Percentiles rank a stretch among this genome's conserved stretches.
phyloP scores from a whole-genome alignment of 2,888 invertebrate species.

The Euphydryas editha region DNA sequence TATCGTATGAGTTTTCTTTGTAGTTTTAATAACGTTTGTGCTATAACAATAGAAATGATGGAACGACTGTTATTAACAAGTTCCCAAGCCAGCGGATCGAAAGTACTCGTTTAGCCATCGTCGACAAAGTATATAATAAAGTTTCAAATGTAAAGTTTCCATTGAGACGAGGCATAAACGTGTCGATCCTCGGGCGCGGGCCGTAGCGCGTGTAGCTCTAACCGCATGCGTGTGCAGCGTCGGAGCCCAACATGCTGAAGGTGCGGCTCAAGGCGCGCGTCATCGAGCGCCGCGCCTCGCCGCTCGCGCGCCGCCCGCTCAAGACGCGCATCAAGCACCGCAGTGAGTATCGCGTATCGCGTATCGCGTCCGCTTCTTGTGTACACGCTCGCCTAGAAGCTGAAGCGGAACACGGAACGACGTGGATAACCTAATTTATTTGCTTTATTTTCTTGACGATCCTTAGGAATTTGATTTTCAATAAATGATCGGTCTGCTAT shows the following conservation, averaged over 20 bases:
- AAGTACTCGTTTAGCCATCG: background rate
- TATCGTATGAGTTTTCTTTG: conserved; percentile 4
- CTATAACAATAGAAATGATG: background rate
- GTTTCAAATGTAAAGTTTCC: background rate
- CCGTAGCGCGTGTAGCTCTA: conserved; percentile 39
- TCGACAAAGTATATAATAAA: background rate
- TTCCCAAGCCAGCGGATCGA: background rate
- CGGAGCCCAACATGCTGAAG: conserved; percentile 98
- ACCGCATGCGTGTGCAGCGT: conserved; percentile 86
- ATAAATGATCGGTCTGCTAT: background rate
- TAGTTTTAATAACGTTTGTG: background rate
- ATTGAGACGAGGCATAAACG: background rate
- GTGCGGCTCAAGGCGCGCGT: conserved; percentile 97
- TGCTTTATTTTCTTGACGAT: too few relatives aligned
- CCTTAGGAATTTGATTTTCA: background rate
- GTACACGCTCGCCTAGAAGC: too few relatives aligned
- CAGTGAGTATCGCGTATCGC: conserved; percentile 65
- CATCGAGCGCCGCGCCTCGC: conserved; percentile 96
- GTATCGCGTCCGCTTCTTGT: background rate
- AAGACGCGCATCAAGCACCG: conserved; percentile 87
- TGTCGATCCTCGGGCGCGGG: conserved; percentile 18
- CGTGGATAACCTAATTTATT: too few relatives aligned
- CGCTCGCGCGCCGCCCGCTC: conserved; percentile 92
- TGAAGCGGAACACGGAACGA: too few relatives aligned
- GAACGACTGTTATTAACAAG: background rate